Evolutionary conservation across 2,797 vertebrate genomes (phyloP), one percentile per base, ranked within the genome.

Genomic region (Setipinna tenuifilis): DNA sequence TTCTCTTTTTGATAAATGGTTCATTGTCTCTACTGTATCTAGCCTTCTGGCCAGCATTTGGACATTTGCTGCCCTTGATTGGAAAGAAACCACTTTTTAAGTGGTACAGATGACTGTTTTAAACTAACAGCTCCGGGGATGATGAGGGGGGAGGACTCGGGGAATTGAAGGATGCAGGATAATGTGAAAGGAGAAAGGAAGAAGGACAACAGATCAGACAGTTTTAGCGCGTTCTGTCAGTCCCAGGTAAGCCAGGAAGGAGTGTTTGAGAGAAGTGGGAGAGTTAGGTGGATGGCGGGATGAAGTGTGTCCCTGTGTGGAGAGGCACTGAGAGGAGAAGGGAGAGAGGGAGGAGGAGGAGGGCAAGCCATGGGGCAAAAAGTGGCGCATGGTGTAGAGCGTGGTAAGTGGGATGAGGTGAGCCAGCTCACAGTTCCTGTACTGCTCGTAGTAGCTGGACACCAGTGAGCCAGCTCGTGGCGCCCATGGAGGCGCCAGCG

Each of bases 241-340:
- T 96, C 98, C 98, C 90, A 99, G 98, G 92, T 99, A 99, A 93
- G 98, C 97, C 85, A 99, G 95, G 95, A 99, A 99, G 96, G 97
- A 99, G 98, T 98, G 98, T 96, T 99, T 99, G 89, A 97, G 97
- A 82, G 98, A 97, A 84, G 95, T 89, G 93, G 97, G 94, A 87
- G 95, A 96, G 88, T 92, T 0, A 95, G 93, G 61, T 92, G 96
- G 92, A 91, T 96, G 93, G 94, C 96, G 93, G 88, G 96, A 94
- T 91, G 96, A 92, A 91, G 92, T 94, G 89, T 93, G 95, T 0
- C 95, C 95, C 85, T 96, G 96, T 93, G 96, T 97, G 93, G 97
- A 96, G 95, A 95, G 96, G 94, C 86, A 95, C 93, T 87, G 96
- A 93, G 96, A 98, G 94, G 94, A 97, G 93, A 93, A 98, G 86